Percentiles rank a stretch among this genome's conserved stretches.
Evolutionary conservation across 92 coral and sea anemone genomes (phyloP).

Genomic region (Porites evermanni): DNA sequence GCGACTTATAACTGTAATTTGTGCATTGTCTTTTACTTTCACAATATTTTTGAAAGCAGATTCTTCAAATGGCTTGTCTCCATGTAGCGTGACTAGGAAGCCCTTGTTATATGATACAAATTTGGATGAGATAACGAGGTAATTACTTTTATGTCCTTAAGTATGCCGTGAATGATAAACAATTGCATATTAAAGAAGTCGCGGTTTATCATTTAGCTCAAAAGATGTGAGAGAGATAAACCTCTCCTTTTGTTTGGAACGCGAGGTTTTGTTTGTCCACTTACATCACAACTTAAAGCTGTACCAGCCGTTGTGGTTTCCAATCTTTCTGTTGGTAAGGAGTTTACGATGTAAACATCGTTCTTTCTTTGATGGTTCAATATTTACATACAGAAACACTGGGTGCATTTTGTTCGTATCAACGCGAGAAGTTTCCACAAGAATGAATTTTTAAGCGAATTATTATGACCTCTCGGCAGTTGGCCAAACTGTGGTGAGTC

Average conservation of each 20-base stretch:
- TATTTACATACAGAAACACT: slow-evolving; percentile 24
- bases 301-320: slow-evolving; percentile 17
- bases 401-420: neutral
- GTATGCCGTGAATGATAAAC: slow-evolving; percentile 38
- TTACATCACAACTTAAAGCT: neutral
- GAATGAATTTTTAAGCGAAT: slow-evolving; percentile 9
- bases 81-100: slow-evolving; percentile 22
- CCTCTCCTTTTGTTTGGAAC: neutral
- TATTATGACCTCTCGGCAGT: slow-evolving; percentile 28
- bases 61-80: neutral
- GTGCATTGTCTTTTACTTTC: neutral
- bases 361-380: slow-evolving; percentile 23
- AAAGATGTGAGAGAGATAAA: neutral
- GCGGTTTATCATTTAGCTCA: slow-evolving; percentile 6
- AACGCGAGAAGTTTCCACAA: neutral
- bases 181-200: slow-evolving; percentile 3
- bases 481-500: neutral
- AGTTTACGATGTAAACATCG: slow-evolving; percentile 9
- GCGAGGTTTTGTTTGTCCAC: neutral
- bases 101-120: slow-evolving; percentile 5
- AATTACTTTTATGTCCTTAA: slow-evolving; percentile 20
- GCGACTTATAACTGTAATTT: neutral
- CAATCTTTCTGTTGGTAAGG: neutral
- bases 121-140: slow-evolving; percentile 21
- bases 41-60: slow-evolving; percentile 20